phyloP scores from a whole-genome alignment of 1,140 invertebrate species.

The Calycopis cecrops region DNA sequence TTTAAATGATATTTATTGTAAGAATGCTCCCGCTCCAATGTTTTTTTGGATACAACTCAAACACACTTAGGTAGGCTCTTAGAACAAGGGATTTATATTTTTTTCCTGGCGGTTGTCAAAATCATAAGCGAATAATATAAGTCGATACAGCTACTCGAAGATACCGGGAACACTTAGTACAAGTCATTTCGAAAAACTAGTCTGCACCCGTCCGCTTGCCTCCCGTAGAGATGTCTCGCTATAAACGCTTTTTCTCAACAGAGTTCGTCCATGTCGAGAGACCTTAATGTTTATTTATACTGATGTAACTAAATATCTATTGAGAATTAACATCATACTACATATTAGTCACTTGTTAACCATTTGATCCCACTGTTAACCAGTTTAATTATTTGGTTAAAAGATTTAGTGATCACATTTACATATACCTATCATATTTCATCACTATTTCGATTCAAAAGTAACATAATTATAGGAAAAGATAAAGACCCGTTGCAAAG shows the following conservation, averaged over 20 bases:
- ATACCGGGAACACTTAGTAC: slow-evolving; percentile 2
- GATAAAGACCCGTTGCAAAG: slow-evolving; percentile 22
- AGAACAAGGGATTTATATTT: no score
- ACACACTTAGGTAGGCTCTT: no score
- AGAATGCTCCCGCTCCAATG: no score
- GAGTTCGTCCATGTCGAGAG: slow-evolving; percentile 42
- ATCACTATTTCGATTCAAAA: not conserved
- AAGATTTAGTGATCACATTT: not conserved
- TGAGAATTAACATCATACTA: slow-evolving; percentile 32
- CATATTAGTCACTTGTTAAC: not conserved
- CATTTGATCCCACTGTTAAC: not conserved
- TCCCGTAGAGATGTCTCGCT: slow-evolving; percentile 40
- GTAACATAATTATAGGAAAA: slow-evolving; percentile 6
- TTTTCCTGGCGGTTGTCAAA: not conserved
- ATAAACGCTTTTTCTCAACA: slow-evolving; percentile 38
- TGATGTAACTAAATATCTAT: slow-evolving; percentile 41
- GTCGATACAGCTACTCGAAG: not conserved
- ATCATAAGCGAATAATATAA: not conserved
- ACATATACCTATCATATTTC: not conserved
- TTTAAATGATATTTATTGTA: no score
- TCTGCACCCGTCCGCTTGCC: slow-evolving; percentile 26
- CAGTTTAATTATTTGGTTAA: not conserved
- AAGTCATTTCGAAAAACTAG: slow-evolving; percentile 37
- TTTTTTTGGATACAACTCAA: no score
- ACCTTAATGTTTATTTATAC: slow-evolving; percentile 49